Percentiles rank a stretch among this genome's conserved stretches.
Conservation (phyloP, 2,797 vertebrate genomes). For the Channallabes apus region DNA sequence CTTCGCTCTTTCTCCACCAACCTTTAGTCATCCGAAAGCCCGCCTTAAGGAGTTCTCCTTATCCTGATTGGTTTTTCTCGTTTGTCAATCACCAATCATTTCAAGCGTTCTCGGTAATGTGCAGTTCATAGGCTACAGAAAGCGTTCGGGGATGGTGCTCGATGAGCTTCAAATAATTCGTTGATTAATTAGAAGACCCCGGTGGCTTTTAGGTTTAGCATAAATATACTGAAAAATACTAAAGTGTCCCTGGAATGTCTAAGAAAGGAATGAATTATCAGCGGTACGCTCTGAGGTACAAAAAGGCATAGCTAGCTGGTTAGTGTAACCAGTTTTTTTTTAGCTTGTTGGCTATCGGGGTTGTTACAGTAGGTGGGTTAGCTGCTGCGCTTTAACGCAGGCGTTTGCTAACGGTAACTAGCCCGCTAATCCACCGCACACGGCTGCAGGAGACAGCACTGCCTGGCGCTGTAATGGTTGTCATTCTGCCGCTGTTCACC, state of each 20-base stretch:
- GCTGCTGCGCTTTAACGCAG: slow-evolving; percentile 25
- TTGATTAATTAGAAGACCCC: slow-evolving; percentile 29
- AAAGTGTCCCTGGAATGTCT: not conserved
- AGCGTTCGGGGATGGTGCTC: slow-evolving; percentile 64
- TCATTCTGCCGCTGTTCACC: slow-evolving; percentile 23
- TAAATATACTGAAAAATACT: not conserved
- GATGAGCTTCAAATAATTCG: slow-evolving; percentile 59
- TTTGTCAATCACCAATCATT: slow-evolving; percentile 61
- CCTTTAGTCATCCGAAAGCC: slow-evolving; percentile 53
- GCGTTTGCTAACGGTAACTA: slow-evolving; percentile 29
- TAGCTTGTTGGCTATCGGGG: slow-evolving; percentile 48
- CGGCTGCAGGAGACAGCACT: not conserved
- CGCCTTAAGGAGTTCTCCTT: not conserved
- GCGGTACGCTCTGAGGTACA: slow-evolving; percentile 7
- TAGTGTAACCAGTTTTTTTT: slow-evolving; percentile 43
- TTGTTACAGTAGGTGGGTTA: not conserved
- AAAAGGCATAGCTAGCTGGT: slow-evolving; percentile 38
- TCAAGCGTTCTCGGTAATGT: slow-evolving; percentile 57
- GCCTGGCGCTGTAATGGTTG: slow-evolving; percentile 43
- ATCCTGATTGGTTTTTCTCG: slow-evolving; percentile 57
- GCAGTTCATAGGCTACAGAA: slow-evolving; percentile 60
- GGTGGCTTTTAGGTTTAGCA: not conserved
- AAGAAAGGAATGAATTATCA: slow-evolving; percentile 35
- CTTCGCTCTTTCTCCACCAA: slow-evolving; percentile 65
- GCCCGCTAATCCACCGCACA: not conserved